Percentiles rank a stretch among this genome's conserved stretches.
These are phyloP conservation scores for Coreius guichenoti DNA, from an alignment of 2,797 vertebrate genomes.

Conservation along the genomic window DNA sequence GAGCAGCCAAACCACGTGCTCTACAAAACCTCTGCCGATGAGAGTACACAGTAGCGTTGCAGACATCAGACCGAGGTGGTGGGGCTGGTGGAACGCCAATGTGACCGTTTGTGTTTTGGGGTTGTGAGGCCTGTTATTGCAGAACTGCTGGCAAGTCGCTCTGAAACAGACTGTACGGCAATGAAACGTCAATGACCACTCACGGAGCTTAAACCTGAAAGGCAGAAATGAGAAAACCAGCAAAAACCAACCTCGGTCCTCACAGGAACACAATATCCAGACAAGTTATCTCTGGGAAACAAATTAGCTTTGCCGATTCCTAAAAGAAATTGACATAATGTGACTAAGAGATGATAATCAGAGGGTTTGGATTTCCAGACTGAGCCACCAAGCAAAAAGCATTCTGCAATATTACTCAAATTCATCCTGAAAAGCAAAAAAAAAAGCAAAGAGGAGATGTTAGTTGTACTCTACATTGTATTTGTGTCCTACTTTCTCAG, in stretches of 20 bases:
- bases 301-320: slow-evolving; percentile 11
- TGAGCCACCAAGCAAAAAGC: neutral
- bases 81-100: neutral
- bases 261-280: slow-evolving; percentile 56
- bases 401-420: neutral
- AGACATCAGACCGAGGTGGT: neutral
- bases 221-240: slow-evolving; percentile 59
- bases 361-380: slow-evolving; percentile 13
- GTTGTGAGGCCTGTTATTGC: slow-evolving; percentile 42
- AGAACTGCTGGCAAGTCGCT: slow-evolving; percentile 6
- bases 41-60: neutral
- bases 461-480: neutral
- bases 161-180: slow-evolving; percentile 8
- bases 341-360: slow-evolving; percentile 28
- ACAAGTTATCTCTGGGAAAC: slow-evolving; percentile 39
- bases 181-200: slow-evolving; percentile 47
- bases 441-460: neutral
- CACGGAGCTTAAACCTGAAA: slow-evolving; percentile 19
- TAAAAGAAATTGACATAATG: neutral
- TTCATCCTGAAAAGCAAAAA: neutral
- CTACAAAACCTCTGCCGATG: neutral
- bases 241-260: slow-evolving; percentile 53
- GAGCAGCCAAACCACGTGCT: neutral
- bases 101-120: neutral
- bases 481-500: slow-evolving; percentile 1